Percentiles rank a stretch among this genome's conserved stretches.
These are phyloP conservation scores for Eupelmus urozonus DNA, from an alignment of 2,888 invertebrate genomes.

Conservation along the genomic window DNA sequence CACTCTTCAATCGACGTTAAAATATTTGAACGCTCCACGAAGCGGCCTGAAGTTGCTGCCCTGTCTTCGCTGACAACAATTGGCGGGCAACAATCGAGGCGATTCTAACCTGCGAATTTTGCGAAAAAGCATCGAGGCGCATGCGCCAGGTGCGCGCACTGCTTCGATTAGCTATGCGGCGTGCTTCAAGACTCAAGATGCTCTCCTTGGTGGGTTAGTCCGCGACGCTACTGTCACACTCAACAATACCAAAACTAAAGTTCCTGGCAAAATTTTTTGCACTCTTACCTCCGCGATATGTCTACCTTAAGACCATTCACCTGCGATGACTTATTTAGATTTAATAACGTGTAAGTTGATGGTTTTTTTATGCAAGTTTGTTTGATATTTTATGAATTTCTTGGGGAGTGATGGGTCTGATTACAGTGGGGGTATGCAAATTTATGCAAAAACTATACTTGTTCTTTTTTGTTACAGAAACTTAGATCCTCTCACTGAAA, in stretches of 20 bases:
- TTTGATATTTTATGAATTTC: no score
- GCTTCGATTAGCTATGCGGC: not conserved
- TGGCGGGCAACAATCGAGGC: slow-evolving; percentile 29
- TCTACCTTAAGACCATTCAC: slow-evolving; percentile 94
- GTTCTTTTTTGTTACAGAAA: slow-evolving; percentile 84
- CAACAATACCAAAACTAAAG: slow-evolving; percentile 61
- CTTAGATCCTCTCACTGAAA: slow-evolving; percentile 97
- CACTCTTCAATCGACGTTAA: no score
- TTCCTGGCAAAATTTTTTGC: slow-evolving; percentile 57
- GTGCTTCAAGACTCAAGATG: no score
- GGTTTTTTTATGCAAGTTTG: no score
- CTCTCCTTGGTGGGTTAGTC: not conserved
- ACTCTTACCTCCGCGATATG: slow-evolving; percentile 79
- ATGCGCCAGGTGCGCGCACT: slow-evolving; percentile 45
- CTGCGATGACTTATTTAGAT: slow-evolving; percentile 95
- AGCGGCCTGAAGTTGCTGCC: slow-evolving; percentile 7
- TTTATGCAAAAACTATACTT: slow-evolving; percentile 28
- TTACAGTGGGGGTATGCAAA: not conserved
- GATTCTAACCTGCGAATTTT: slow-evolving; percentile 17
- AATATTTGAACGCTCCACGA: slow-evolving; percentile 16
- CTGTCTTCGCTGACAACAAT: slow-evolving; percentile 8
- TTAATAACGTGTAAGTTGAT: slow-evolving; percentile 93
- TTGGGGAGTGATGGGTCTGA: no score
- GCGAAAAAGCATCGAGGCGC: slow-evolving; percentile 20
- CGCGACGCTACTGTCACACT: slow-evolving; percentile 44